Base-by-base conservation (phyloP, 2,888 invertebrate species). In the Gari tellinella region DNA sequence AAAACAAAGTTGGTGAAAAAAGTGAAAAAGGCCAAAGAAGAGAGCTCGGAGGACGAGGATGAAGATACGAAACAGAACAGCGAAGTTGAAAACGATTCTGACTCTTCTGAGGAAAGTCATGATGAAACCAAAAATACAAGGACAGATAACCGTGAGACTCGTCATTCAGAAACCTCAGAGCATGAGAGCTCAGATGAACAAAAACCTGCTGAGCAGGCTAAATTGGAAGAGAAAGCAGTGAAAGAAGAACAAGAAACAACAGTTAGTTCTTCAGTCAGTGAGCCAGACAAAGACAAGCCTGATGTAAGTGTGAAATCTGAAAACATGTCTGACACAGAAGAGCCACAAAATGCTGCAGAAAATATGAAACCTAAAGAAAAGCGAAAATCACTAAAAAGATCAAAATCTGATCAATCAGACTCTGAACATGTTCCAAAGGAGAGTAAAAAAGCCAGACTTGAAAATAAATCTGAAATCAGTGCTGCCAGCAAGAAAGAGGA, bases 91-190 rank as follows among this genome's bases (percentile, higher is more conserved):
- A 61, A 68, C 19, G 51, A 61, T 14, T 40, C 61, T 21, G 58
- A 72, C 7, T 43, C 52, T 14, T 52, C 52, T 19, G 70, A 51
- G 25, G 31, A 56, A 23, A 37, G 23, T 41, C 45, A 45, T 40
- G 69, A 58, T 17, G 46, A 38, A 31, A 17, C 15, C 4, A 51
- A 46, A 46, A 26, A 53, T 31, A n/a, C 7, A n/a, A 40, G 21
- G 45, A 61, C 31, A 4, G 31, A 31, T 31, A 31, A 4, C 31
- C 31, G 10, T 31, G 31, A 31, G 31, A 7, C 72, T 17, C 79
- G 94, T 94, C 87, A 94, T 94, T 58, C 94, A 80, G 91, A 79
- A 78, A 86, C 85, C 90, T 86, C 84, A 91, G 90, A 67, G 88
- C 88, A 69, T 89, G 65, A 81, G 66, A 90, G 88, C 74, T 89